These are phyloP conservation scores for Chunga burmeisteri DNA, from an alignment of 2,113 vertebrate genomes.

Conservation along the genomic window DNA sequence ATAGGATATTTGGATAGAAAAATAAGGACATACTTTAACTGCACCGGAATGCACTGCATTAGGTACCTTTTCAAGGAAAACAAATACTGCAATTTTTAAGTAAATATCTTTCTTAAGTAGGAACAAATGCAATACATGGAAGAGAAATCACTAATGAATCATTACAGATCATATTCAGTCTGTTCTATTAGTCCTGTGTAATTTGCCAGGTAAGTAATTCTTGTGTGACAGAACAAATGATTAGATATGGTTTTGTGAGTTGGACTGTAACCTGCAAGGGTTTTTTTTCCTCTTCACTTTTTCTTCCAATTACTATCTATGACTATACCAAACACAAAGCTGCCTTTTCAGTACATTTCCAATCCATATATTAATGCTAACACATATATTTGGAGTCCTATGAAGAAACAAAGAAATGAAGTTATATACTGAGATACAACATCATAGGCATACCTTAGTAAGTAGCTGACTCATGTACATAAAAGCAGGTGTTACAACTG, in stretches of 20 bases:
- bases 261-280: background rate
- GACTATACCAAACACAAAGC: background rate
- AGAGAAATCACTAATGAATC: background rate
- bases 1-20: background rate
- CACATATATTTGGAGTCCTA: background rate
- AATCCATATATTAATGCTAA: background rate
- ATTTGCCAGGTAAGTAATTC: background rate
- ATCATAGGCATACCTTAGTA: slow-evolving; percentile 80
- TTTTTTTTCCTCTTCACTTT: background rate
- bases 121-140: background rate
- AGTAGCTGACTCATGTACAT: slow-evolving; percentile 89
- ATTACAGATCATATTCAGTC: background rate
- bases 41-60: background rate
- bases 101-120: background rate
- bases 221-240: background rate
- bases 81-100: background rate
- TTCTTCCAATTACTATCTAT: background rate
- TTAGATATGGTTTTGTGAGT: background rate
- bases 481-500: slow-evolving; percentile 88
- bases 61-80: background rate
- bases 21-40: background rate
- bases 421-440: background rate
- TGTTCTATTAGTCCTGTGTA: background rate
- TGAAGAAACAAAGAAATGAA: background rate
- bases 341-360: background rate